Evolutionary conservation across 2,113 vertebrate genomes (phyloP).

Genomic region (Oriolus oriolus): DNA sequence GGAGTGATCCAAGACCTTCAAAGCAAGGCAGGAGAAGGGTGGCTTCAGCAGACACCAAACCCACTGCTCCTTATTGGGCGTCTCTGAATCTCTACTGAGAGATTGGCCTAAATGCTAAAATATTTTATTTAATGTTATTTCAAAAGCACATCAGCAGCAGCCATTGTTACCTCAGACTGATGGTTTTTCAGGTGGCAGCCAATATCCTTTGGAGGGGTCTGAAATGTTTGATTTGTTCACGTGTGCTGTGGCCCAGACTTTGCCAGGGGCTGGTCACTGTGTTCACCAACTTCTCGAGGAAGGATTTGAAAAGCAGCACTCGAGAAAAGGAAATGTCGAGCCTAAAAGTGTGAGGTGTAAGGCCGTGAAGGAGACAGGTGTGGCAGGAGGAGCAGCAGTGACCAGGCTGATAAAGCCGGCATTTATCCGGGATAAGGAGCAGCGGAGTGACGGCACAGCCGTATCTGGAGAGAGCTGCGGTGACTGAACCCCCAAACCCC

Average conservation of each 20-base stretch:
- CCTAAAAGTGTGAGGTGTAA: background rate
- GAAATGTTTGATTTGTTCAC: background rate
- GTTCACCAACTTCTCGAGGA: background rate
- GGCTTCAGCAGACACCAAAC: background rate
- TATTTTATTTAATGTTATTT: background rate
- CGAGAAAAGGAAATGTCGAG: background rate
- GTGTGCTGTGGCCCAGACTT: background rate
- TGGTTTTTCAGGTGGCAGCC: background rate
- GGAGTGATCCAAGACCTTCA: background rate
- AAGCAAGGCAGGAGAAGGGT: background rate
- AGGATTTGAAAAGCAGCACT: background rate
- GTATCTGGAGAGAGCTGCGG: background rate
- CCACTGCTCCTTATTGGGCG: rapidly evolving
- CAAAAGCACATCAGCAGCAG: background rate
- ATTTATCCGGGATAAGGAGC: background rate
- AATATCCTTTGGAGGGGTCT: background rate
- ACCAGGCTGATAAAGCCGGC: background rate
- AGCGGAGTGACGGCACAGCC: background rate
- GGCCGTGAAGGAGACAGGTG: rapidly evolving
- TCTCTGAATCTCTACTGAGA: background rate
- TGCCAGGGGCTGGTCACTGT: background rate
- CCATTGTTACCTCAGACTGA: background rate
- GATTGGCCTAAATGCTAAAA: background rate
- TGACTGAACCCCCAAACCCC: background rate
- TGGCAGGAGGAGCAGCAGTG: background rate